Conservation (phyloP, 1,140 invertebrate species). For the Atta colombica region DNA sequence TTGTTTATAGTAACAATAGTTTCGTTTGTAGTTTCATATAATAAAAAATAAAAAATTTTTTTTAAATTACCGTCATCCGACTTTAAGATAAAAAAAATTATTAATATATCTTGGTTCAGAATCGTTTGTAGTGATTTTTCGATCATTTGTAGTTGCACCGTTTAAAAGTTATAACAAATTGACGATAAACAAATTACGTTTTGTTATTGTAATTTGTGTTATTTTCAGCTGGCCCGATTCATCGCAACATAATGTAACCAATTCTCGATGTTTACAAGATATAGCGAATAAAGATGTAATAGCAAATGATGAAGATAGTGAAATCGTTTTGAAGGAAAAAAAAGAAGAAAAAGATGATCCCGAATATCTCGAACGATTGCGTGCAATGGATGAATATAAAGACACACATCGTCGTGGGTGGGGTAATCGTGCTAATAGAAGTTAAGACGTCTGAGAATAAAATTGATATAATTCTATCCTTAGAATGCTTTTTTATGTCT, state of each 20-base stretch:
- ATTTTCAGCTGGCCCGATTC: conserved; percentile 82
- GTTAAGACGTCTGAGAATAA: conserved; percentile 86
- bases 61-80: no score
- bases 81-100: no score
- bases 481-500: neutral
- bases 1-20: no score
- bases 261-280: conserved; percentile 77
- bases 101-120: no score
- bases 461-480: neutral
- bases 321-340: conserved; percentile 86
- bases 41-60: no score
- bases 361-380: conserved; percentile 89
- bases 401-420: conserved; percentile 95
- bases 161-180: no score
- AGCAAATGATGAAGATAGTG: conserved; percentile 73
- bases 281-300: conserved; percentile 60
- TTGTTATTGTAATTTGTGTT: neutral
- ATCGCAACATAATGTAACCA: conserved; percentile 74
- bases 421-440: conserved; percentile 95
- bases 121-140: no score
- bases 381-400: conserved; percentile 96
- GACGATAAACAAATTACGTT: no score
- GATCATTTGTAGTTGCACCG: no score
- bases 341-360: conserved; percentile 92
- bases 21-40: no score